phyloP scores from a whole-genome alignment of 2,888 invertebrate species.

The Pteria penguin region DNA sequence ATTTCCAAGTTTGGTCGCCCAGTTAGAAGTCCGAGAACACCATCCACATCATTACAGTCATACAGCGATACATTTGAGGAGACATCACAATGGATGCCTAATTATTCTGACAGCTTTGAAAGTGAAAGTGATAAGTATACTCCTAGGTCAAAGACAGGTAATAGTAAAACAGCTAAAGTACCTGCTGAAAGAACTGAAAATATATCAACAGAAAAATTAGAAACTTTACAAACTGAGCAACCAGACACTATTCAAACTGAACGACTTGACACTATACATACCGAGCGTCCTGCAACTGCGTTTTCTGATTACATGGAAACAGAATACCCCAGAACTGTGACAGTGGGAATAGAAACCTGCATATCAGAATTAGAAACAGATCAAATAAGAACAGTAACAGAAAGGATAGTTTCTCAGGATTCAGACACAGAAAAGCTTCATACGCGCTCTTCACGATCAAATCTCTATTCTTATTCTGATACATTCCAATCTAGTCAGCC shows the following conservation, averaged over 20 bases:
- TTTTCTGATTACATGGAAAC: conserved; percentile 17
- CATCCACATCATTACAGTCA: conserved; percentile 19
- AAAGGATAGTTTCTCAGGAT: neutral
- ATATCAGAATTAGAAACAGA: neutral
- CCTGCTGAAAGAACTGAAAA: neutral
- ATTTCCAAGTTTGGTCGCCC: conserved; percentile 28
- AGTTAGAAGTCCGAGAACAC: conserved; percentile 29
- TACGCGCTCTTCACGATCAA: conserved; percentile 3
- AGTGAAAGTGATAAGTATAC: neutral
- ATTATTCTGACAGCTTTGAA: conserved; percentile 29
- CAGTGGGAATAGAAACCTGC: neutral
- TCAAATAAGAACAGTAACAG: neutral
- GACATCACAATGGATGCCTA: neutral
- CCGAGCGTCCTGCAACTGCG: conserved; percentile 18
- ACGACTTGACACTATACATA: neutral
- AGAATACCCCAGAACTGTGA: conserved; percentile 11
- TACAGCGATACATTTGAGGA: conserved; percentile 9
- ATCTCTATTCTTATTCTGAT: conserved; percentile 19
- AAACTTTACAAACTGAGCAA: neutral
- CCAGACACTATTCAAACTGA: conserved; percentile 22
- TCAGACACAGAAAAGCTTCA: conserved; percentile 1
- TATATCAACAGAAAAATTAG: no score
- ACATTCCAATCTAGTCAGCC: conserved; percentile 7
- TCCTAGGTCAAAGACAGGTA: neutral
- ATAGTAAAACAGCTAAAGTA: neutral